A percentile compares a stretch with the other conserved stretches of the same genome.
These are phyloP conservation scores for Cyphomyrus discorhynchus DNA, from an alignment of 2,113 vertebrate genomes.

Conservation along the genomic window DNA sequence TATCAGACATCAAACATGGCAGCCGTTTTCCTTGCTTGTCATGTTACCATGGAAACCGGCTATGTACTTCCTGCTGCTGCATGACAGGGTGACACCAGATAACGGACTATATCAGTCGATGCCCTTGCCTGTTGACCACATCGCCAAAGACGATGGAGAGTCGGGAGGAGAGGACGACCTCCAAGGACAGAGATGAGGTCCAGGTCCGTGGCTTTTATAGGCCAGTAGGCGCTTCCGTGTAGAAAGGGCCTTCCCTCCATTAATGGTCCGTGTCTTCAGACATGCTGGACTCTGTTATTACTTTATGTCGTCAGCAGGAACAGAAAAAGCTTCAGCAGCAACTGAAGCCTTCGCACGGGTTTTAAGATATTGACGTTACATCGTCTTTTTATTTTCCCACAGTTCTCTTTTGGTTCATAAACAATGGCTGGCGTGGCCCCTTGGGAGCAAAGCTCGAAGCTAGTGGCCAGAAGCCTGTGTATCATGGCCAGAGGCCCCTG, in stretches of 20 bases:
- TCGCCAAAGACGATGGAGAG: constrained; percentile 49
- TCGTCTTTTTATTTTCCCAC: background rate
- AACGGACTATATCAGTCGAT: constrained; percentile 28
- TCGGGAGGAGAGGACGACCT: constrained; percentile 34
- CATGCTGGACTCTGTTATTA: background rate
- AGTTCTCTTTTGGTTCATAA: background rate
- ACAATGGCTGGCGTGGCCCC: background rate
- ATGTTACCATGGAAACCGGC: constrained; percentile 12
- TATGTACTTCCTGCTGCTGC: constrained; percentile 28
- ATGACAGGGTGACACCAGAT: constrained; percentile 43
- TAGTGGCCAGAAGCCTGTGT: background rate
- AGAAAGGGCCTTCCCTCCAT: background rate
- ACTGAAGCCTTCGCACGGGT: background rate
- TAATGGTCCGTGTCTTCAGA: background rate
- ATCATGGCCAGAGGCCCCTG: background rate
- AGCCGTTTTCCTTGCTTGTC: constrained; percentile 24
- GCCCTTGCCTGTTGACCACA: constrained; percentile 37
- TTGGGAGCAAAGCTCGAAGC: background rate
- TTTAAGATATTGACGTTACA: background rate
- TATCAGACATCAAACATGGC: constrained; percentile 18
- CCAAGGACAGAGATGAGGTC: constrained; percentile 12
- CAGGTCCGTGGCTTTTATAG: background rate
- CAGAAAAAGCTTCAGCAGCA: background rate
- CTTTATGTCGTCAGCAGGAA: background rate
- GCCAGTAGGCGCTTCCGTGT: background rate